A percentile compares a stretch with the other conserved stretches of the same genome.
These are phyloP conservation scores for Pangasius djambal DNA, from an alignment of 2,797 vertebrate genomes.

Conservation along the genomic window DNA sequence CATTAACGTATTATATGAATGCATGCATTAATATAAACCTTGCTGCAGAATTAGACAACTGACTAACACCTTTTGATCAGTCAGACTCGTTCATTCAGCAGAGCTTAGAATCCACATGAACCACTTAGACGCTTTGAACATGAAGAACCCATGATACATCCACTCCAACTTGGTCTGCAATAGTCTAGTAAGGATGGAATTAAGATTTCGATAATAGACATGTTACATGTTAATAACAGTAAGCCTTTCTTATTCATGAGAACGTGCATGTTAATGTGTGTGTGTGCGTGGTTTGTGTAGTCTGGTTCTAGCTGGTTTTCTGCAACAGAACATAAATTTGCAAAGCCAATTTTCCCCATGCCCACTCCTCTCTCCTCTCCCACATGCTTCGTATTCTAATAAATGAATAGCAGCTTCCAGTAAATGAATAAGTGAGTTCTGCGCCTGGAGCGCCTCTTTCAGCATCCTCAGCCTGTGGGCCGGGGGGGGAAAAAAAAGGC, in stretches of 20 bases:
- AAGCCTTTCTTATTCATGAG: neutral
- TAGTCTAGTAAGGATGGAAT: neutral
- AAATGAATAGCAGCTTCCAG: slow-evolving; percentile 65
- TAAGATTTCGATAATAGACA: neutral
- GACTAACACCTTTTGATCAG: neutral
- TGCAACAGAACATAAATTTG: slow-evolving; percentile 42
- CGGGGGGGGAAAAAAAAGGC: slow-evolving; percentile 67
- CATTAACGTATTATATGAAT: neutral
- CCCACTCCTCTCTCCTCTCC: slow-evolving; percentile 51
- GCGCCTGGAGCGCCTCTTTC: slow-evolving; percentile 69
- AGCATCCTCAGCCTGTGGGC: slow-evolving; percentile 66
- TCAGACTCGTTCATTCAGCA: neutral
- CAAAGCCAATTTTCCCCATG: slow-evolving; percentile 46
- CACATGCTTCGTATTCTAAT: slow-evolving; percentile 69
- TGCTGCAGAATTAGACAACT: neutral
- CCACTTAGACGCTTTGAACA: neutral
- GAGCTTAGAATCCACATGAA: neutral
- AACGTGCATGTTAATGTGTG: slow-evolving; percentile 14
- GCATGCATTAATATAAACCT: neutral
- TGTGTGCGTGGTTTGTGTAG: neutral
- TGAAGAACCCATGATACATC: too few species aligned
- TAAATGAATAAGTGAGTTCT: slow-evolving; percentile 65
- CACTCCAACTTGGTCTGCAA: too few species aligned
- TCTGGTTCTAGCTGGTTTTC: slow-evolving; percentile 28
- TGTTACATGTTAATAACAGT: neutral